Evolutionary conservation across 2,113 vertebrate species (phyloP).

Genomic region (Tauraco erythrolophus): DNA sequence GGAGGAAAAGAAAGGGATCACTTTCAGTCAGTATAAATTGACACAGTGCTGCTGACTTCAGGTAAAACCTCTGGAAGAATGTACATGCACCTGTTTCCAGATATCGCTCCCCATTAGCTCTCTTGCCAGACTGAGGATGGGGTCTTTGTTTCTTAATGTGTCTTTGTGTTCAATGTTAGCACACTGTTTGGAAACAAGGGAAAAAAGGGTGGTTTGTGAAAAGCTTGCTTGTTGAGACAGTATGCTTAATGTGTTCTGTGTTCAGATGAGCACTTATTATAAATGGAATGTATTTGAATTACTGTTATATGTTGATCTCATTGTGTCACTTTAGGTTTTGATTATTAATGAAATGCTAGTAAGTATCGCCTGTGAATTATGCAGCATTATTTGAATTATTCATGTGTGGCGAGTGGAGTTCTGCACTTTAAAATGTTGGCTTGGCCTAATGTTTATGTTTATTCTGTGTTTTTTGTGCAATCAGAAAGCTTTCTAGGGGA

Average conservation of each 20-base stretch:
- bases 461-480: conserved; percentile 8
- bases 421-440: conserved; percentile 62
- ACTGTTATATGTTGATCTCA: conserved; percentile 52
- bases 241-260: conserved; percentile 5
- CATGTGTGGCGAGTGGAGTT: conserved; percentile 31
- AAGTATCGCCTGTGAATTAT: conserved; percentile 39
- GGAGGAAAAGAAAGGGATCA: neutral
- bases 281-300: conserved; percentile 56
- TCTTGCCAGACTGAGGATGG: neutral
- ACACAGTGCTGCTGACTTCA: neutral
- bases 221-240: neutral
- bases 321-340: conserved; percentile 41
- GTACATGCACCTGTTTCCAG: neutral
- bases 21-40: neutral
- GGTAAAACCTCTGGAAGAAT: neutral
- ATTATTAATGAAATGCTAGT: conserved; percentile 37
- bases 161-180: neutral
- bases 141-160: conserved; percentile 5
- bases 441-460: conserved; percentile 44
- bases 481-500: neutral
- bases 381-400: conserved; percentile 14
- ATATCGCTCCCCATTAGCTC: neutral
- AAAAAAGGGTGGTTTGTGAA: neutral
- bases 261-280: conserved; percentile 28
- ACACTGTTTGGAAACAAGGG: neutral